Evolutionary conservation across 2,113 vertebrate genomes (phyloP).

Genomic region (Oncorhynchus kisutch): DNA sequence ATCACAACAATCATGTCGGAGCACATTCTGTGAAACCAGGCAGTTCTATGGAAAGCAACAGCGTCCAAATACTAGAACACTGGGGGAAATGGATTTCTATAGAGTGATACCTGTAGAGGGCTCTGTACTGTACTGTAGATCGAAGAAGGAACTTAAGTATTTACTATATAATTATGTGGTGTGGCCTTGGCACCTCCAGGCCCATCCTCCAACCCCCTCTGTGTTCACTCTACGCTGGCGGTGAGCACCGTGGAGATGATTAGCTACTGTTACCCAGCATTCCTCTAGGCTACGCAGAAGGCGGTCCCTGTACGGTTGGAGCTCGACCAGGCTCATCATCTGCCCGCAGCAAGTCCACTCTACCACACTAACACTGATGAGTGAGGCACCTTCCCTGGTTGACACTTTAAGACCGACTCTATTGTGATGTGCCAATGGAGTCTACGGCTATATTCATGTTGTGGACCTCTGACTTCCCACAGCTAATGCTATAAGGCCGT

Average conservation of each 20-base stretch:
- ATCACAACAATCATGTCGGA: neutral
- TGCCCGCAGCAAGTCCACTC: constrained; percentile 25
- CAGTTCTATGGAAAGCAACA: neutral
- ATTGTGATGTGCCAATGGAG: neutral
- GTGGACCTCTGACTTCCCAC: too few species aligned
- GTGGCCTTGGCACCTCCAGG: neutral
- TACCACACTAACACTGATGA: neutral
- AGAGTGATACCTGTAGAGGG: neutral
- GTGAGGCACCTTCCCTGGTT: neutral
- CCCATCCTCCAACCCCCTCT: constrained; percentile 1
- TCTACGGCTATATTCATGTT: neutral
- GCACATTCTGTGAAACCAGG: neutral
- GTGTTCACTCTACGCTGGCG: constrained; percentile 21
- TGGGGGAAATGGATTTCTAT: neutral
- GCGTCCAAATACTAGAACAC: neutral
- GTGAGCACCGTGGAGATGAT: constrained; percentile 11
- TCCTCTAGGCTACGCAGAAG: neutral
- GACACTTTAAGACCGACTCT: neutral
- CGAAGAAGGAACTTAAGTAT: neutral
- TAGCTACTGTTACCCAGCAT: constrained; percentile 33
- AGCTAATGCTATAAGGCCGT: too few species aligned
- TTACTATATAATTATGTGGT: neutral
- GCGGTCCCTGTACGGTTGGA: constrained; percentile 29
- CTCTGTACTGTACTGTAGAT: neutral
- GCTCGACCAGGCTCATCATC: constrained; percentile 53